Percentiles rank a stretch among this genome's conserved stretches.
Evolutionary conservation across 2,113 vertebrate species (phyloP).

Genomic region (Rhinolophus sinicus): DNA sequence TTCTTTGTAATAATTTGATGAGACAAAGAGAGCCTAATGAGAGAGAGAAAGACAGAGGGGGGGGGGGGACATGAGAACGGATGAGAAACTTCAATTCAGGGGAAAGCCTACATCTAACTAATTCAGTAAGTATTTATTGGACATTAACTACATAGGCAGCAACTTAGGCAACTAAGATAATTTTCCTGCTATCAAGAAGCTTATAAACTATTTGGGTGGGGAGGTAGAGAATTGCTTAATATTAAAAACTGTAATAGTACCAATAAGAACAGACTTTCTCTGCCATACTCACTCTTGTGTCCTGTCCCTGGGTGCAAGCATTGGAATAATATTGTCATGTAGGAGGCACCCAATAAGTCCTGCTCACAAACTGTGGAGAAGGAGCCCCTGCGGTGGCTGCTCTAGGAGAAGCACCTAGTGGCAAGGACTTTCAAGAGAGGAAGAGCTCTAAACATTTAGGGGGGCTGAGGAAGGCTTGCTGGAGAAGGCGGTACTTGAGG

Average conservation of each 20-base stretch:
- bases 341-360: background rate
- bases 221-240: background rate
- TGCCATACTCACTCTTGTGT: background rate
- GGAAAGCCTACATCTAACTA: background rate
- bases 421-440: background rate
- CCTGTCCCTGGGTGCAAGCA: too few relatives aligned
- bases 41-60: background rate
- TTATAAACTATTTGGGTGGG: background rate
- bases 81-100: background rate
- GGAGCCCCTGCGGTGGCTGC: background rate
- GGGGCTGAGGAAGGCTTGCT: background rate
- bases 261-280: background rate
- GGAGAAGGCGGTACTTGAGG: background rate
- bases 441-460: background rate
- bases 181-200: background rate
- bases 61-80: background rate
- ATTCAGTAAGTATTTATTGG: background rate
- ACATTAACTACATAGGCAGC: background rate
- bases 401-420: too few relatives aligned
- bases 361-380: background rate
- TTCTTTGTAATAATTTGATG: background rate
- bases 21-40: constrained; percentile 65
- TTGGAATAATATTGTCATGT: background rate
- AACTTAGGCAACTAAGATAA: background rate
- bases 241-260: background rate